Conservation (phyloP, 2,888 invertebrate genomes). For the Ormyrus labotus region DNA sequence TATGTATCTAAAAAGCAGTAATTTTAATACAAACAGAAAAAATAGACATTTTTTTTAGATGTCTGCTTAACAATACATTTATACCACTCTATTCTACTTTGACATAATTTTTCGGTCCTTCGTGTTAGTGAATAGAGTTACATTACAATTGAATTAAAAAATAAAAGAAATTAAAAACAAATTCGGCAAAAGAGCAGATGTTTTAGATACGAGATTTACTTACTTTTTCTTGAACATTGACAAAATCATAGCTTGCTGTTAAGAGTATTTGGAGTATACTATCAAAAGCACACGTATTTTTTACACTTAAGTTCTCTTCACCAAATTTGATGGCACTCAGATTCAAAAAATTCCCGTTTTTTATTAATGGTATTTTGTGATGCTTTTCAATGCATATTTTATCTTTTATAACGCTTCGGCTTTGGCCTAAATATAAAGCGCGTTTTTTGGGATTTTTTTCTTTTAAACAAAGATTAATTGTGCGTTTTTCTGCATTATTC, state of each 20-base stretch:
- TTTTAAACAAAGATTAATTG: background rate
- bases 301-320: background rate
- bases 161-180: no score
- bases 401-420: background rate
- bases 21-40: no score
- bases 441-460: background rate
- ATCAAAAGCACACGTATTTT: slow-evolving; percentile 2
- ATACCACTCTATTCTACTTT: no score
- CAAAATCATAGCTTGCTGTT: background rate
- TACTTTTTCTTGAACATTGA: background rate
- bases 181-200: no score
- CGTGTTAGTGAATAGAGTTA: no score
- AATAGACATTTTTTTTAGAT: no score
- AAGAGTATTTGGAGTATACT: background rate
- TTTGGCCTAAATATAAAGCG: background rate
- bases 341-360: background rate
- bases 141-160: no score
- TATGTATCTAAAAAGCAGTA: no score
- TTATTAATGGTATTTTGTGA: background rate
- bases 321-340: background rate
- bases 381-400: background rate
- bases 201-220: background rate
- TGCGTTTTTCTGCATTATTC: background rate
- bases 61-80: no score
- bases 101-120: no score